Base-by-base conservation (phyloP, 2,888 invertebrate species). In the Syrphus vitripennis region DNA sequence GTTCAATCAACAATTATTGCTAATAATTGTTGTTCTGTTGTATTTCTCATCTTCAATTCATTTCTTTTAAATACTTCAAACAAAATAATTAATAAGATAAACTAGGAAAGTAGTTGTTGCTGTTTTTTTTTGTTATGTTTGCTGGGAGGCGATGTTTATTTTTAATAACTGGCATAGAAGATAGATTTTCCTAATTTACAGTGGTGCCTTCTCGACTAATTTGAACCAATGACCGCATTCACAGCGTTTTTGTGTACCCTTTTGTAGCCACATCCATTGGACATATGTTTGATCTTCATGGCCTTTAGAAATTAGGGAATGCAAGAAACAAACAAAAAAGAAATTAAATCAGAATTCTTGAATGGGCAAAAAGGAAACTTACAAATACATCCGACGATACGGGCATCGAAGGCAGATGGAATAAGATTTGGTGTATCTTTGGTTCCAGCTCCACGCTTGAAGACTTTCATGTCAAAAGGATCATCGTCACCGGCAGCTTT, bases 211-310 rank as follows among this genome's bases (percentile, higher is more conserved):
- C 92, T 96, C 96, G 81, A 96, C 95, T 89, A 99, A 94, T 93
- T 98, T 97, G 94, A 98, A 99, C 98, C 98, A 98, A 92, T 98
- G 96, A 77, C 99, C 99, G 92, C 99, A 99, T 91, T 97, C 97
- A 91, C 99, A 99, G 89, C 98, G 95, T 91, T 96, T 97, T 83
- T 97, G 96, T 89, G 95, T 95, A 45, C 97, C 98, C 93, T 96
- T 95, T 92, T 98, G 96, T 90, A 99, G 93, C 97, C 98, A 98
- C 96, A 99, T 97, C 97, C 98, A 99, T 91, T 96, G 97, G 88
- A 99, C 95, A 87, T 95, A 94, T 75, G 97, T 95, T 69, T 97
- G 95, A 91, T 99, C 99, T 93, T 98, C 98, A 93, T 99, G 98
- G 92, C 95, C 95, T n/a, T n/a, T 95, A 91, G 31, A 79, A 50